These are phyloP conservation scores for Lepidurus arcticus DNA, from an alignment of 1,140 invertebrate species.

Conservation along the genomic window DNA sequence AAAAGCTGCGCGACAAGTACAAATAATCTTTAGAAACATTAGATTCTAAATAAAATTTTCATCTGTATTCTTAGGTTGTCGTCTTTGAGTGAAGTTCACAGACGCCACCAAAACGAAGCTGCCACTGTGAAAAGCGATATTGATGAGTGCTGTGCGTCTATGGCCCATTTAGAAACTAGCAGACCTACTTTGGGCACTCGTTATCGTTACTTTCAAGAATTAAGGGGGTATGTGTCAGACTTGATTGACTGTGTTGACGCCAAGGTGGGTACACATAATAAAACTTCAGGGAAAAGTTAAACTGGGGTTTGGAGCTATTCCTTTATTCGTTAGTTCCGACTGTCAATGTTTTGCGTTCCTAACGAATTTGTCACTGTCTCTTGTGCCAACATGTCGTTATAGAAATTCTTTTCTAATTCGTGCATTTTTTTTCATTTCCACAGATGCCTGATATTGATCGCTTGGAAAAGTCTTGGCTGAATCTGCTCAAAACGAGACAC, in stretches of 20 bases:
- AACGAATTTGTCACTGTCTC: background rate
- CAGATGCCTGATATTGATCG: slow-evolving; percentile 69
- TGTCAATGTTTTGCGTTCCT: background rate
- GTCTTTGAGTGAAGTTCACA: slow-evolving; percentile 54
- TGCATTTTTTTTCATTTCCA: slow-evolving; percentile 42
- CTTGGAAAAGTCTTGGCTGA: slow-evolving; percentile 69
- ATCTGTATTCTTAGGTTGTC: slow-evolving; percentile 47
- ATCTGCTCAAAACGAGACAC: slow-evolving; percentile 63
- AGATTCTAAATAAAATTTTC: background rate
- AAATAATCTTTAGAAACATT: background rate
- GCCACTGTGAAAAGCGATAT: slow-evolving; percentile 39
- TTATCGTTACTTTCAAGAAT: slow-evolving; percentile 91
- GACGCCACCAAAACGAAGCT: slow-evolving; percentile 49
- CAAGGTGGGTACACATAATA: slow-evolving; percentile 44
- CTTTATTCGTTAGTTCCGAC: background rate
- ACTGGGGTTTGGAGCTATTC: background rate
- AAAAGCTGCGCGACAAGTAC: slow-evolving; percentile 27
- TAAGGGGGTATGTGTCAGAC: slow-evolving; percentile 90
- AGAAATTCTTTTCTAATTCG: background rate
- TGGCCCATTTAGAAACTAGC: slow-evolving; percentile 55
- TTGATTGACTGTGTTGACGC: slow-evolving; percentile 90
- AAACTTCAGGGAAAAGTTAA: background rate
- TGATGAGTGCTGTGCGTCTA: slow-evolving; percentile 38
- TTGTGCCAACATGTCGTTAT: background rate
- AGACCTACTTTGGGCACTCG: slow-evolving; percentile 63